Conservation (phyloP, 2,888 invertebrate genomes). For the Mythimna impura region DNA sequence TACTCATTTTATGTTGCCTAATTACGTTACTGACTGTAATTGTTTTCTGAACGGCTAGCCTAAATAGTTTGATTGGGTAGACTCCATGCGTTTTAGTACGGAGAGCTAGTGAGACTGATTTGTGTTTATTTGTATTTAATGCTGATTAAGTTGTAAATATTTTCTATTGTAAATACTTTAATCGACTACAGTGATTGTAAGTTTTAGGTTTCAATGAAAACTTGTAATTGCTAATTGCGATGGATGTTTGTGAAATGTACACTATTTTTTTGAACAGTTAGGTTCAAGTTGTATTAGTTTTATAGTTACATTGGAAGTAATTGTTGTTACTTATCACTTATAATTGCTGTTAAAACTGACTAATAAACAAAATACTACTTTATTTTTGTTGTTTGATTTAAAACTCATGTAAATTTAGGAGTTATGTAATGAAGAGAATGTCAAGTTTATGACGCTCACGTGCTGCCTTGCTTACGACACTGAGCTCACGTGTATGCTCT, state of each 20-base stretch:
- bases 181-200: constrained; percentile 82
- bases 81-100: constrained; percentile 86
- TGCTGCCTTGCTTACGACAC: constrained; percentile 21
- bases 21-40: constrained; percentile 65
- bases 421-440: constrained; percentile 53
- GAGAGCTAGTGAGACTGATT: constrained; percentile 69
- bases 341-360: constrained; percentile 85
- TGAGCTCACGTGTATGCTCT: constrained; percentile 7
- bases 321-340: constrained; percentile 80
- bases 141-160: constrained; percentile 85
- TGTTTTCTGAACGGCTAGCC: constrained; percentile 69
- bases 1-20: constrained; percentile 74
- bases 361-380: constrained; percentile 77
- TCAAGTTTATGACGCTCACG: constrained; percentile 55
- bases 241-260: constrained; percentile 63
- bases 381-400: constrained; percentile 62
- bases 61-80: constrained; percentile 69
- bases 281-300: constrained; percentile 56
- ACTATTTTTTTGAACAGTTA: constrained; percentile 40
- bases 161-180: constrained; percentile 79
- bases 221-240: constrained; percentile 73
- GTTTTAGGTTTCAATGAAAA: constrained; percentile 78
- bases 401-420: constrained; percentile 15
- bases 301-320: constrained; percentile 67
- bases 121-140: constrained; percentile 68